phyloP scores from a whole-genome alignment of 2,797 vertebrate genomes.

The Heterohyrax brucei region DNA sequence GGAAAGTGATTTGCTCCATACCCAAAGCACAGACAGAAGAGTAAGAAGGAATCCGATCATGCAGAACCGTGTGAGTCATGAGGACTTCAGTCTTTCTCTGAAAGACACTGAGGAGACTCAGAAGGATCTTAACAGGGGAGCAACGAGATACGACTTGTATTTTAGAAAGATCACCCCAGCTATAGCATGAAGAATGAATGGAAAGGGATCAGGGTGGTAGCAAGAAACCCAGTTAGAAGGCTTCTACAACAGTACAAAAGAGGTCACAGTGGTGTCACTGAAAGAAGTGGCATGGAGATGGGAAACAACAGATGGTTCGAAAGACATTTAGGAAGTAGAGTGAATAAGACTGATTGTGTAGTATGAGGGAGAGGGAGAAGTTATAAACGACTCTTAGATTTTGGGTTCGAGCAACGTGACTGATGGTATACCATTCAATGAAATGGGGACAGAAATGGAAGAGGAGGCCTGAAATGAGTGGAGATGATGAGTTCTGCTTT shows the following conservation, averaged over 20 bases:
- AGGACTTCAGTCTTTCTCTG: background rate
- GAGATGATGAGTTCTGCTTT: slow-evolving; percentile 22
- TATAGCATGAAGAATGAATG: background rate
- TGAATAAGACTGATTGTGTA: background rate
- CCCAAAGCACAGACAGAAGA: background rate
- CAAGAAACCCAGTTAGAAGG: background rate
- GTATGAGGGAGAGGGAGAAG: background rate
- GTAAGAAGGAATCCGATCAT: background rate
- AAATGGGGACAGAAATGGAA: background rate
- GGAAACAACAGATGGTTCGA: background rate
- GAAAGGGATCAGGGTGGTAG: background rate
- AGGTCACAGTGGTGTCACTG: background rate
- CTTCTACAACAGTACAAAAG: background rate
- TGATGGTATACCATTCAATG: background rate
- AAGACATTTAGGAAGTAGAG: background rate
- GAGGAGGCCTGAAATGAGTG: background rate
- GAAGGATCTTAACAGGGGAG: background rate
- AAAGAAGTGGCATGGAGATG: background rate
- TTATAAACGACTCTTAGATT: background rate
- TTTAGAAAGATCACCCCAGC: slow-evolving; percentile 25
- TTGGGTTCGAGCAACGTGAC: background rate
- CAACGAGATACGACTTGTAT: background rate
- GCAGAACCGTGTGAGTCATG: background rate
- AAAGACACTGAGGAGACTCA: slow-evolving; percentile 24
- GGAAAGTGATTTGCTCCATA: slow-evolving; percentile 10